A percentile compares a stretch with the other conserved stretches of the same genome.
Evolutionary conservation across 2,797 vertebrate genomes (phyloP).

Genomic region (Pteropus rufus): DNA sequence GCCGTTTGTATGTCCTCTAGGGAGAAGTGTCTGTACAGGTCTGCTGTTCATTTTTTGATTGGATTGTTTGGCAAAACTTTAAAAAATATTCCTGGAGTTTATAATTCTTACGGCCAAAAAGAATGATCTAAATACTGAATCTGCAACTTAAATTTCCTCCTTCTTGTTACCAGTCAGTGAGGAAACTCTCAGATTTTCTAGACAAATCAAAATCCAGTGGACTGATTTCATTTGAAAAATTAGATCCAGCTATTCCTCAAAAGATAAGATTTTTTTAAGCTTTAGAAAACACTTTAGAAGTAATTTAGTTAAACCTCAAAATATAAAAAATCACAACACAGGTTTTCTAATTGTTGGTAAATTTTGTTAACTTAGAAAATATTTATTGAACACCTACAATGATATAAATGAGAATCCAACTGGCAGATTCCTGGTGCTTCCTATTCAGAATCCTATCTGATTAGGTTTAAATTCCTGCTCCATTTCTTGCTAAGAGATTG

Average conservation of each 20-base stretch:
- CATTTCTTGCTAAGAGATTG: background rate
- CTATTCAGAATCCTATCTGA: background rate
- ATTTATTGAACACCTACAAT: background rate
- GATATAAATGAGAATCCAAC: background rate
- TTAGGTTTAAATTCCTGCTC: background rate
- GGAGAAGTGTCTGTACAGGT: too few species aligned
- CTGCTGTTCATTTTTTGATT: too few species aligned
- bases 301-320: background rate
- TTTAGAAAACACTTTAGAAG: background rate
- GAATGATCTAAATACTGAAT: background rate
- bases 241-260: background rate
- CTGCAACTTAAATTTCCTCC: background rate
- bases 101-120: background rate
- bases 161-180: background rate
- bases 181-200: background rate
- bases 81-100: background rate
- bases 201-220: slow-evolving; percentile 14
- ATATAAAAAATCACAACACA: background rate
- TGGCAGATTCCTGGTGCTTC: background rate
- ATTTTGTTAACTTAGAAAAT: slow-evolving; percentile 14
- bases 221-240: slow-evolving; percentile 5
- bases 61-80: background rate
- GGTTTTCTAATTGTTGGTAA: background rate
- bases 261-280: background rate
- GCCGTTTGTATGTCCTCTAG: too few species aligned